Conservation (phyloP, 2,888 invertebrate genomes). For the Pocota personata region DNA sequence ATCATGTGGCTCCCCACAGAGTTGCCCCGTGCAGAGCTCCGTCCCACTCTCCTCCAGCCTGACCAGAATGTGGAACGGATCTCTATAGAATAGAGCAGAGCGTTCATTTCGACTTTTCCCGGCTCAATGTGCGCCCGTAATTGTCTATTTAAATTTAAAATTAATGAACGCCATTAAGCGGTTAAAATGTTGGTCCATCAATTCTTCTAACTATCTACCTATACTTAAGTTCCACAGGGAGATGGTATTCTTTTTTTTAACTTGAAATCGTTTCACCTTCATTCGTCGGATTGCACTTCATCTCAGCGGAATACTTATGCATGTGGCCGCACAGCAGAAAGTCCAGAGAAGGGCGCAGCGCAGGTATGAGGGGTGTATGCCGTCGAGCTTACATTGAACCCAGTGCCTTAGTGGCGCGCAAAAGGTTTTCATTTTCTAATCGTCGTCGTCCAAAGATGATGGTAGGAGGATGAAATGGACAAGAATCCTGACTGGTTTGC, state of each 20-base stretch:
- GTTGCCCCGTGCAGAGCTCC: not conserved
- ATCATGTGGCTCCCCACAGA: conserved; percentile 1
- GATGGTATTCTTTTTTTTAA: not conserved
- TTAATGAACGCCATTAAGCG: conserved; percentile 68
- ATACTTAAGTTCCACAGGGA: not conserved
- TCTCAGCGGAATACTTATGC: not conserved
- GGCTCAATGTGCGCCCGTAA: conserved; percentile 8
- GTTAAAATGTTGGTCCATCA: conserved; percentile 58
- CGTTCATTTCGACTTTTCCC: not conserved
- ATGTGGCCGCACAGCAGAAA: not conserved
- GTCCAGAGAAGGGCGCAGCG: conserved; percentile 16
- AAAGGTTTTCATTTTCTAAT: conserved; percentile 73
- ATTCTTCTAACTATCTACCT: conserved; percentile 37
- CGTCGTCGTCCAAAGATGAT: not conserved
- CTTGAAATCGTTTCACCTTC: conserved; percentile 67
- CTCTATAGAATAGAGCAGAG: not conserved
- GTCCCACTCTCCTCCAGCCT: not conserved
- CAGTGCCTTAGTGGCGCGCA: conserved; percentile 73
- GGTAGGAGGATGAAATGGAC: conserved; percentile 15
- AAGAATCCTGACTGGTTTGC: conserved; percentile 57
- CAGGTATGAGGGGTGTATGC: not conserved
- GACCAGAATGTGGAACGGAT: not conserved
- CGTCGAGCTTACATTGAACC: conserved; percentile 33
- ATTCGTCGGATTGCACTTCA: conserved; percentile 30
- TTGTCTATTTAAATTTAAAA: conserved; percentile 50